Evolutionary conservation across 2,888 invertebrate genomes (phyloP).

Genomic region (Tetheella fluctuosa): DNA sequence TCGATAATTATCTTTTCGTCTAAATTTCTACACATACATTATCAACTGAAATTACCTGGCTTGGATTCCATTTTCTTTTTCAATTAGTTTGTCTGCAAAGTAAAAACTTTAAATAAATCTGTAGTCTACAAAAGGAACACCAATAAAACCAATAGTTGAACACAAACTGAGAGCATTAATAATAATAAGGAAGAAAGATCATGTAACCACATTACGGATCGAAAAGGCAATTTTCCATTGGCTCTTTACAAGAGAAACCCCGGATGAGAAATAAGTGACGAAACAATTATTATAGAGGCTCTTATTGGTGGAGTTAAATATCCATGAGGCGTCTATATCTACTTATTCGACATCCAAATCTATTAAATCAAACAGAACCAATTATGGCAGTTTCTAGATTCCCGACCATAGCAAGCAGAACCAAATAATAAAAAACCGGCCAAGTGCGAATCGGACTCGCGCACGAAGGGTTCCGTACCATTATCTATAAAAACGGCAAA

Average conservation of each 20-base stretch:
- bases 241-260: background rate
- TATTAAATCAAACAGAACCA: too few species aligned
- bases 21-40: background rate
- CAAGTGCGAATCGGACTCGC: too few species aligned
- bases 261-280: conserved; percentile 5
- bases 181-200: conserved; percentile 8
- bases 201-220: conserved; percentile 7
- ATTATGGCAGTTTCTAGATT: too few species aligned
- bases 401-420: background rate
- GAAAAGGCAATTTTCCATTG: conserved; percentile 3
- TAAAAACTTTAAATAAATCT: too few species aligned
- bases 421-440: background rate
- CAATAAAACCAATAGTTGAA: background rate
- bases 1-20: background rate
- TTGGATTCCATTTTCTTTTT: too few species aligned
- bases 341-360: background rate
- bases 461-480: too few species aligned
- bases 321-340: background rate
- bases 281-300: background rate
- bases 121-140: too few species aligned
- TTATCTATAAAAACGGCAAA: too few species aligned
- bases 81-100: too few species aligned
- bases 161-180: background rate
- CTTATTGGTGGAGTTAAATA: background rate
- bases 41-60: background rate